Evolutionary conservation across 2,113 vertebrate genomes (phyloP), one percentile per base, ranked within the genome.

Genomic region (Trichomycterus rosablanca): DNA sequence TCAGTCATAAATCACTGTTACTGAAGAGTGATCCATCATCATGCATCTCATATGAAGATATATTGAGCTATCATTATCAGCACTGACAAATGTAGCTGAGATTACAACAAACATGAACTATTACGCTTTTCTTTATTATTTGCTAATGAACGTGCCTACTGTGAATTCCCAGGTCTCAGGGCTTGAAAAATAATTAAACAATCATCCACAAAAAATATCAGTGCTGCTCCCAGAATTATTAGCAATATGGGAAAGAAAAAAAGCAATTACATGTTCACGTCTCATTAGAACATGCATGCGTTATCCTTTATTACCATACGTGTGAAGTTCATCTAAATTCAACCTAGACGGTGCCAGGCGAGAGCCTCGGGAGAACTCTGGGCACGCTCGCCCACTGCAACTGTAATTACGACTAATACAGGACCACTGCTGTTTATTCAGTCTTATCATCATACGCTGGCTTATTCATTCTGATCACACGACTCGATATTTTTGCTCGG

Each of bases 351-450:
- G 53, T 26, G 22, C 34, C 26, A 30, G 22, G 7, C 16, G 12
- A 46, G 22, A 43, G 32, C 43, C 55, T 59, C 52, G 20, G 43
- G 68, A 52, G 64, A 70, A n/a, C n/a, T n/a, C n/a, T n/a, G n/a
- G n/a, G n/a, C n/a, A n/a, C n/a, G 7, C 48, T 15, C 42, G 2
- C 49, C 59, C 24, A 44, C 56, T 43, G 59, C 50, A 50, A 52
- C 51, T 42, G 64, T 73, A 73, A 73, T 76, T 73, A 67, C 53
- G 62, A 63, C 59, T 56, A 70, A 72, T 52, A 67, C 24, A 53
- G 48, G 37, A 48, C 42, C 55, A 30, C 26, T 19, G 63, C 60
- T 52, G 59, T 54, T n/a, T n/a, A n/a, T n/a, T n/a, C n/a, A n/a
- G n/a, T n/a, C n/a, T n/a, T n/a, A n/a, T n/a, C n/a, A n/a, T n/a